phyloP scores from a whole-genome alignment of 2,888 invertebrate genomes.

The Spilarctia lutea region DNA sequence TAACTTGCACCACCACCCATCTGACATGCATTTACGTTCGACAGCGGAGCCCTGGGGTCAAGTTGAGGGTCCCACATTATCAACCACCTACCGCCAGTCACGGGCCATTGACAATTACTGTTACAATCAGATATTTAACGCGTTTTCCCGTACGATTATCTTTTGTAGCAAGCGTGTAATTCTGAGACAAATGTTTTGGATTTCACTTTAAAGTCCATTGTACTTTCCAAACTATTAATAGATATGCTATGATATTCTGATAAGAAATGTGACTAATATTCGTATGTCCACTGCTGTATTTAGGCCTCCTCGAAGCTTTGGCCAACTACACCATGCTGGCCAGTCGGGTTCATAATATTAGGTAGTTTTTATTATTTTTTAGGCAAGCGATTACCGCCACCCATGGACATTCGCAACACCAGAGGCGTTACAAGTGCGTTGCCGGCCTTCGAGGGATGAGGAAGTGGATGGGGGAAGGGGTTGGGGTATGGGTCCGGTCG shows the following conservation, averaged over 20 bases:
- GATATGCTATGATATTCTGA: not conserved
- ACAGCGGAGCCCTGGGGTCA: slow-evolving; percentile 55
- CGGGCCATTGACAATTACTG: slow-evolving; percentile 26
- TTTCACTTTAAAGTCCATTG: not conserved
- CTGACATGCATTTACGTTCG: slow-evolving; percentile 47
- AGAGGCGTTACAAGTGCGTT: too few species aligned
- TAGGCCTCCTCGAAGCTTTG: too few species aligned
- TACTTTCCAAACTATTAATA: not conserved
- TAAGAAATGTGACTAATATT: not conserved
- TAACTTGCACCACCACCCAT: slow-evolving; percentile 5
- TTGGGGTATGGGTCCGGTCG: too few species aligned
- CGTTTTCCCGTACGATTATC: slow-evolving; percentile 12
- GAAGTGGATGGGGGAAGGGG: too few species aligned
- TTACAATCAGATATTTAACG: slow-evolving; percentile 37
- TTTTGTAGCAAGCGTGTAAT: slow-evolving; percentile 9
- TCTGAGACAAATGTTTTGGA: not conserved
- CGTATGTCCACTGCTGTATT: not conserved
- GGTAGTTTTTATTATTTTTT: too few species aligned
- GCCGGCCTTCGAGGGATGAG: too few species aligned
- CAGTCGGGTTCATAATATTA: too few species aligned
- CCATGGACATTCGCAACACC: too few species aligned
- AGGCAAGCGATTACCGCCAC: too few species aligned
- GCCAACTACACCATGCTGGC: too few species aligned
- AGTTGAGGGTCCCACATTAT: slow-evolving; percentile 55
- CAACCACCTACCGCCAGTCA: slow-evolving; percentile 46